Conservation (phyloP, 2,113 vertebrate genomes). For the Engraulis encrasicolus region DNA sequence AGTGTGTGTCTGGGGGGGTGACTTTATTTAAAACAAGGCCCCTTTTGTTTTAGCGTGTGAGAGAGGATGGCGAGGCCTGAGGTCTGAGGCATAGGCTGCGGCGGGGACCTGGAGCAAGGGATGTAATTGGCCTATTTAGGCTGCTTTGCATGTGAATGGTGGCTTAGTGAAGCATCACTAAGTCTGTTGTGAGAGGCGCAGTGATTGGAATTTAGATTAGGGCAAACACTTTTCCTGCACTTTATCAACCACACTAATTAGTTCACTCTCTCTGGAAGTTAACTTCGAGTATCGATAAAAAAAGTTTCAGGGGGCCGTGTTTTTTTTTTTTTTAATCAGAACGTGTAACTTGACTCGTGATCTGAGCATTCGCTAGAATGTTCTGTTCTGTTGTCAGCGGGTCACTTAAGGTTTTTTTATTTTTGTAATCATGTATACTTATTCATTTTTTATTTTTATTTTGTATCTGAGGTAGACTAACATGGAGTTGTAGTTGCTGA, state of each 20-base stretch:
- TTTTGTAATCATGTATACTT: background rate
- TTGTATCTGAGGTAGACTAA: conserved; percentile 25
- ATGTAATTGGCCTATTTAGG: conserved; percentile 98
- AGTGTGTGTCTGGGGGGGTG: too few species aligned
- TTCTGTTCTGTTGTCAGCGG: background rate
- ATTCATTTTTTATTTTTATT: background rate
- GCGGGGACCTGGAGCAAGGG: conserved; percentile 83
- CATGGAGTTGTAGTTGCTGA: conserved; percentile 8
- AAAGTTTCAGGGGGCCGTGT: conserved; percentile 72
- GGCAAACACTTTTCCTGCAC: conserved; percentile 86
- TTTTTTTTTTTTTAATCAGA: too few species aligned
- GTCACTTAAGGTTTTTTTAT: background rate
- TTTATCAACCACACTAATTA: conserved; percentile 90
- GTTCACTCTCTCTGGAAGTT: conserved; percentile 84
- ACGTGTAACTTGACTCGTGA: background rate
- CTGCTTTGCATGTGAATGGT: conserved; percentile 98
- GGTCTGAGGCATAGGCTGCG: conserved; percentile 85
- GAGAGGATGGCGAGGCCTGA: conserved; percentile 80
- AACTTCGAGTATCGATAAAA: conserved; percentile 86
- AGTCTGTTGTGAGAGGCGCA: conserved; percentile 93
- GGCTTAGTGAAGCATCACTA: conserved; percentile 86
- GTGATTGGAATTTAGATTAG: conserved; percentile 98
- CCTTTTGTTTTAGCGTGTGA: conserved; percentile 91
- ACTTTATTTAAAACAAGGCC: conserved; percentile 93
- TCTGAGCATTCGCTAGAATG: background rate